A percentile compares a stretch with the other conserved stretches of the same genome.
phyloP scores from a whole-genome alignment of 2,113 vertebrate species.

The Peucedramus taeniatus region DNA sequence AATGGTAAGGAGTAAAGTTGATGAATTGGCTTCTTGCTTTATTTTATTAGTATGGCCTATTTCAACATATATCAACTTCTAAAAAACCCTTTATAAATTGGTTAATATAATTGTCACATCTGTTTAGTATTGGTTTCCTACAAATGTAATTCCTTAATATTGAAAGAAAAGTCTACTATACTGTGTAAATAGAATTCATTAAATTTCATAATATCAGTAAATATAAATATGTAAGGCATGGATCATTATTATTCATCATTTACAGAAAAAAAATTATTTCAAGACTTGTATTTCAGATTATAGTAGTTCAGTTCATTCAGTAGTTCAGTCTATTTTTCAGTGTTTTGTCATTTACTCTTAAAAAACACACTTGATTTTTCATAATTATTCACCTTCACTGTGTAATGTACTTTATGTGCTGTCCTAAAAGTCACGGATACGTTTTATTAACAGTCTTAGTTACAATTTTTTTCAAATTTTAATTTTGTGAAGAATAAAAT shows the following conservation, averaged over 20 bases:
- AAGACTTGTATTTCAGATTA: background rate
- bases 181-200: background rate
- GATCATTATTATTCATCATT: background rate
- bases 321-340: background rate
- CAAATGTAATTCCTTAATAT: background rate
- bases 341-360: background rate
- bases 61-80: background rate
- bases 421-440: background rate
- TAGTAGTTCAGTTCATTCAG: background rate
- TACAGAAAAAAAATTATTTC: background rate
- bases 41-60: background rate
- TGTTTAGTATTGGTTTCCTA: background rate
- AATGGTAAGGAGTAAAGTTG: constrained; percentile 82
- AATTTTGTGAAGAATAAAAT: background rate
- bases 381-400: background rate
- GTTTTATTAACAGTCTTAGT: background rate
- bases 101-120: background rate
- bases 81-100: background rate
- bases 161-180: background rate
- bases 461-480: background rate
- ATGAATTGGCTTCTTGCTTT: background rate
- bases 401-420: background rate
- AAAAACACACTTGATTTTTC: background rate
- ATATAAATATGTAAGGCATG: background rate
- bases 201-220: background rate